Percentiles rank a stretch among this genome's conserved stretches.
Conservation (phyloP, 2,797 vertebrate genomes). For the Sparidentex hasta region DNA sequence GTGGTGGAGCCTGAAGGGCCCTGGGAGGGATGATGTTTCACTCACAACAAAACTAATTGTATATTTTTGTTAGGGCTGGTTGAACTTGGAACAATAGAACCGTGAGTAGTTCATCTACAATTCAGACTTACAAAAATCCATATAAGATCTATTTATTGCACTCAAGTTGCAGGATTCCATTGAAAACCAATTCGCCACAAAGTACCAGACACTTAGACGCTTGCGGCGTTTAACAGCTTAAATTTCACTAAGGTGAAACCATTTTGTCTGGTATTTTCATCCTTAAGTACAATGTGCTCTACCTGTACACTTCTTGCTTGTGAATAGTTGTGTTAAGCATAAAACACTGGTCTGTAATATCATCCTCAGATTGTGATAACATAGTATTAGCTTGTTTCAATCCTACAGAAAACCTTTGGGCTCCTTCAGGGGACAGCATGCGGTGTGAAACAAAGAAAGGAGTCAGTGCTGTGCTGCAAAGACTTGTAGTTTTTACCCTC, state of each 20-base stretch:
- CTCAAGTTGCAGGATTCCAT: conserved; percentile 7
- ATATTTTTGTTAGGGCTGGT: not conserved
- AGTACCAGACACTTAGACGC: not conserved
- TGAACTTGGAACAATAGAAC: not conserved
- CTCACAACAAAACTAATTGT: too few relatives aligned
- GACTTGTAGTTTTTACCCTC: not conserved
- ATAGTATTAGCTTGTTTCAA: not conserved
- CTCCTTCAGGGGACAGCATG: not conserved
- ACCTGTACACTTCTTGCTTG: not conserved
- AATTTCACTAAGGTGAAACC: not conserved
- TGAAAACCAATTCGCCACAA: not conserved
- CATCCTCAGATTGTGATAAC: too few relatives aligned
- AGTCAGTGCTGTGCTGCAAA: not conserved
- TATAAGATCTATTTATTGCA: conserved; percentile 7
- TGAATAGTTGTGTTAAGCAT: not conserved
- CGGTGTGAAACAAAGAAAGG: not conserved
- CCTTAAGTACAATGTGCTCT: not conserved
- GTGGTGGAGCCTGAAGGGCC: not conserved
- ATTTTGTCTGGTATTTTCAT: not conserved
- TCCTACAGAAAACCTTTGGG: not conserved
- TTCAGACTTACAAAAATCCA: not conserved
- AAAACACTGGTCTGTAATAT: not conserved
- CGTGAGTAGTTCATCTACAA: not conserved
- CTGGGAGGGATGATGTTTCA: not conserved
- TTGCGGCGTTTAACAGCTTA: not conserved